Evolutionary conservation across 53 echinoderm and acorn worm species (phyloP), one percentile per base, ranked within the genome.

Genomic region (Echinometra lucunter): DNA sequence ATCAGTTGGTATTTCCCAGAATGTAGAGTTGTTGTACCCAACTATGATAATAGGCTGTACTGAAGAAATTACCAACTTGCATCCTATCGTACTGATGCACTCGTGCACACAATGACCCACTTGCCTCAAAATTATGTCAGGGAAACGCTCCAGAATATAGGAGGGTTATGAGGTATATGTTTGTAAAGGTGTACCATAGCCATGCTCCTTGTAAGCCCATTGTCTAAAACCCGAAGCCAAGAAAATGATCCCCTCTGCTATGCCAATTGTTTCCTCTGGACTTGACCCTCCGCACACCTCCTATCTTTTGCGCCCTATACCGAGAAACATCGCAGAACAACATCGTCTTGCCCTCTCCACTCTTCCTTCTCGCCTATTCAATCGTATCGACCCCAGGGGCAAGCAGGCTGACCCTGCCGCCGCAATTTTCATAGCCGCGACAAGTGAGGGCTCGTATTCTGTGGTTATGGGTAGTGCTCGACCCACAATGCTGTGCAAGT

Each of bases 381-480:
- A 92, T 92, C 80, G 93, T 57, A 78, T 74, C 93, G 37, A 78
- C 93, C 93, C 53, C 57, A 57, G 34, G 93, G 93, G 93, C 93
- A 78, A 78, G 75, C 93, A 37, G 47, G 28, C 28, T 92, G 93
- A 92, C 93, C 93, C 78, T 11, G 74, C 80, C 53, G 23, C 93
- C 93, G 37, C 93, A 30, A 57, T 57, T 75, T 78, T 92, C 78
- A 80, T 92, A 92, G 44, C 80, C 0, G 58, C 38, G 80, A 37
- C 93, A 38, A 23, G 89, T 60, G 60, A 89, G 57, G 37, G 89
- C 89, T 89, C 85, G 85, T 85, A 49, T 85, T 47, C n/a, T 6
- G 49, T 25, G 85, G 85, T 49, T 85, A 49, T 49, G 85, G 85
- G 85, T 47, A 49, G 85, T 28, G 13, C 49, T 85, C 53, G 53